Evolutionary conservation across 2,888 invertebrate species (phyloP).

Genomic region (Drosophila neotestacea): DNA sequence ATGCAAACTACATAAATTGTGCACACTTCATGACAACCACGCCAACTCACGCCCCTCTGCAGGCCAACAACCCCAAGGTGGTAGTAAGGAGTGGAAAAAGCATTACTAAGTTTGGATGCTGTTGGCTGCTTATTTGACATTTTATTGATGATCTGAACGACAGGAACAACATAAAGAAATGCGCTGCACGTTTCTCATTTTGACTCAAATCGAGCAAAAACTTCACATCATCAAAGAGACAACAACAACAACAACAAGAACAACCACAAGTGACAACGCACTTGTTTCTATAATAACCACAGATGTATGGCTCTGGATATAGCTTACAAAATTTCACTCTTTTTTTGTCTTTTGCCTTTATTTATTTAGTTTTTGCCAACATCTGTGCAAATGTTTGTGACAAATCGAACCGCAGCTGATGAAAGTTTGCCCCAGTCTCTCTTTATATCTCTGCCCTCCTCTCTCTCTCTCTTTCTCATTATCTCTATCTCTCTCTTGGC

Average conservation of each 20-base stretch:
- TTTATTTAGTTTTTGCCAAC: constrained; percentile 37
- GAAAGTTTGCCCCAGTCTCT: constrained; percentile 47
- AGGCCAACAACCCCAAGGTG: not conserved
- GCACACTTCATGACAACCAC: constrained; percentile 38
- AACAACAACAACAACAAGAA: constrained; percentile 24
- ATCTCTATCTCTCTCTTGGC: not conserved
- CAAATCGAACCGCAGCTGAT: constrained; percentile 50
- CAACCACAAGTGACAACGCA: constrained; percentile 42
- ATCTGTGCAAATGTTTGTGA: constrained; percentile 66
- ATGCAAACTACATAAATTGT: constrained; percentile 73
- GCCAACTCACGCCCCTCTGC: constrained; percentile 5
- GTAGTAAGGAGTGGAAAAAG: not conserved
- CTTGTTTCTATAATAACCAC: constrained; percentile 30
- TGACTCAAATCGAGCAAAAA: constrained; percentile 60
- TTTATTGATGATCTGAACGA: constrained; percentile 70
- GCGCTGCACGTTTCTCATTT: constrained; percentile 77
- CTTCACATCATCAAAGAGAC: constrained; percentile 12
- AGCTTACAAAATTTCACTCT: constrained; percentile 52
- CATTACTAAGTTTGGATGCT: constrained; percentile 41
- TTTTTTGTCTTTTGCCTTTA: constrained; percentile 18
- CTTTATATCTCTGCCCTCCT: not conserved
- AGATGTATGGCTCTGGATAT: constrained; percentile 15
- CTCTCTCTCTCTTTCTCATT: not conserved
- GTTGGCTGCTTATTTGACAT: constrained; percentile 70
- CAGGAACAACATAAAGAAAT: constrained; percentile 51